These are phyloP conservation scores for Scleropages formosus DNA, from an alignment of 2,797 vertebrate species.

Conservation along the genomic window DNA sequence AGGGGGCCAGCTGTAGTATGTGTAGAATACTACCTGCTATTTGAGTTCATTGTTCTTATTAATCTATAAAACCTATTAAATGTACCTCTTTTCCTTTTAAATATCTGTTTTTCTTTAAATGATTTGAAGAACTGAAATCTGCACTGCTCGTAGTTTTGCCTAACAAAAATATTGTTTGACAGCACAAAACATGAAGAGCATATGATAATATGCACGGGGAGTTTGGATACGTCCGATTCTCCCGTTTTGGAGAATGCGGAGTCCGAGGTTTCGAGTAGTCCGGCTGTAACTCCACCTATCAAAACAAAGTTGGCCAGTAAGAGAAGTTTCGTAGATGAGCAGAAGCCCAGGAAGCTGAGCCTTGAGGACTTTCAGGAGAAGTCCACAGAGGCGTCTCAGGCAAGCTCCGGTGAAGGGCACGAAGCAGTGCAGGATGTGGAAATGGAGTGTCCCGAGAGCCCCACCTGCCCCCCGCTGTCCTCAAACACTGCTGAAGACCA, in stretches of 20 bases:
- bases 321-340: slow-evolving; percentile 33
- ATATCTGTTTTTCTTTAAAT: not conserved
- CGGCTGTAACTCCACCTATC: slow-evolving; percentile 24
- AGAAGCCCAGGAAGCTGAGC: slow-evolving; percentile 35
- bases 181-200: slow-evolving; percentile 26
- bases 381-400: slow-evolving; percentile 18
- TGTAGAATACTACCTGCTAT: too few relatives aligned
- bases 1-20: too few relatives aligned
- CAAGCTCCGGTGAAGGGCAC: slow-evolving; percentile 23
- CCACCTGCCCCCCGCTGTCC: slow-evolving; percentile 28
- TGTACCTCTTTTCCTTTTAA: not conserved
- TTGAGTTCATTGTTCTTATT: too few relatives aligned
- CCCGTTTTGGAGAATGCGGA: slow-evolving; percentile 2
- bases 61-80: too few relatives aligned
- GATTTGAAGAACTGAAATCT: slow-evolving; percentile 30
- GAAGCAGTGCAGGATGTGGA: slow-evolving; percentile 41
- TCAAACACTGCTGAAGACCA: not conserved
- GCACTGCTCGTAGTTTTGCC: not conserved
- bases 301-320: slow-evolving; percentile 42
- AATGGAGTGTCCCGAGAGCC: slow-evolving; percentile 33
- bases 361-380: slow-evolving; percentile 57
- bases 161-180: slow-evolving; percentile 9
- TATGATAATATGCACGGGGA: slow-evolving; percentile 7
- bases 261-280: not conserved
- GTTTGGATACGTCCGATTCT: not conserved